Evolutionary conservation across 2,888 invertebrate genomes (phyloP), one percentile per base, ranked within the genome.

Genomic region (Pollenia labialis): DNA sequence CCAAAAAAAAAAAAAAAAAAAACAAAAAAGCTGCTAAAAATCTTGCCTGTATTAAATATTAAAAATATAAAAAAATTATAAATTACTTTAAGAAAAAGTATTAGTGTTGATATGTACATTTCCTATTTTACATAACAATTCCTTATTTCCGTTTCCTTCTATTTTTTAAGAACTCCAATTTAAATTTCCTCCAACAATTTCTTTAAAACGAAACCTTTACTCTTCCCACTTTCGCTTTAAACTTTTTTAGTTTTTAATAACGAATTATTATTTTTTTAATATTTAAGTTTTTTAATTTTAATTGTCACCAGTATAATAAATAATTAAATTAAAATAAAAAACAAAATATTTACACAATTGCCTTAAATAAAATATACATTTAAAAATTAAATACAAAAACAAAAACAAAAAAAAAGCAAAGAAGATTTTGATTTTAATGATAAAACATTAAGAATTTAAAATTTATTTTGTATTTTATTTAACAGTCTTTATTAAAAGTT

Each of bases 271-370:
- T 69, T 83, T 60, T 71, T 81, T 68, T 79, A 69, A 79, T 69
- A 50, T 74, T 42, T 87, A 86, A 86, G 81, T 40, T 79, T 62
- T 74, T 74, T 81, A 87, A 84, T 83, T 83, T 76, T 81, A 84
- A 80, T 71, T 69, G 71, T 83, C 64, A 80, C 58, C 56, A 64
- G 16, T 50, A 76, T 81, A 81, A 77, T 54, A 50, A 76, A 62
- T 40, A 58, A 32, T 32, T 32, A 32, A 75, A 58, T 76, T 44
- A 14, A 56, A 69, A 44, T n/a, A n/a, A 14, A 58, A 12, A 54
- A 11, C 44, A 16, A 52, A 52, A 46, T 46, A 6, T 62, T 42
- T 48, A 23, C 4, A 81, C 48, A 81, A 71, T 68, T 66, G 69
- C 56, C 64, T 76, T 66, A 71, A 87, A 66, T 77, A 66, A 56